Conservation (phyloP, 2,797 vertebrate genomes). For the Otolemur crassicaudatus region DNA sequence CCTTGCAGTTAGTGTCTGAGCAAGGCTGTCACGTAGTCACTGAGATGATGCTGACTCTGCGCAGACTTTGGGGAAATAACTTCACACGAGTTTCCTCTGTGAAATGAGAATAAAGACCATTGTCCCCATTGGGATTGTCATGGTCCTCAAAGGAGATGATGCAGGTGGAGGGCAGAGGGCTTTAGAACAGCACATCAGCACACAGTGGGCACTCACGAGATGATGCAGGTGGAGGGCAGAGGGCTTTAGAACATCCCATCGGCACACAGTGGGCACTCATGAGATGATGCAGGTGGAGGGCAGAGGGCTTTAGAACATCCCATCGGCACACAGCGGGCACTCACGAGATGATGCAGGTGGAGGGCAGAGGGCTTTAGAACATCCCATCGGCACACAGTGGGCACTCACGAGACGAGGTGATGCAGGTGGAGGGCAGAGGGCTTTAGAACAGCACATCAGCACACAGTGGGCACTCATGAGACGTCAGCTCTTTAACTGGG, state of each 20-base stretch:
- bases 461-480: background rate
- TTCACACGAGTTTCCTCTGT: background rate
- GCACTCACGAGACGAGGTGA: background rate
- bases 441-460: background rate
- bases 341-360: background rate
- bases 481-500: background rate
- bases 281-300: background rate
- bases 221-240: no score
- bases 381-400: no score
- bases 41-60: background rate
- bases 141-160: background rate
- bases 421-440: background rate
- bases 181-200: background rate
- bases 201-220: background rate
- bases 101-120: conserved; percentile 38
- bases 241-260: no score
- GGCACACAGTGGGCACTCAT: no score
- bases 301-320: background rate
- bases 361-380: no score
- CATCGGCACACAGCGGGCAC: background rate
- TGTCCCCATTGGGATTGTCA: background rate
- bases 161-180: background rate
- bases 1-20: background rate
- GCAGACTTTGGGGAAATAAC: background rate
- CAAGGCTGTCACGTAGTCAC: background rate